Base-by-base conservation (phyloP, 2,888 invertebrate species). In the Parnassius orleans region DNA sequence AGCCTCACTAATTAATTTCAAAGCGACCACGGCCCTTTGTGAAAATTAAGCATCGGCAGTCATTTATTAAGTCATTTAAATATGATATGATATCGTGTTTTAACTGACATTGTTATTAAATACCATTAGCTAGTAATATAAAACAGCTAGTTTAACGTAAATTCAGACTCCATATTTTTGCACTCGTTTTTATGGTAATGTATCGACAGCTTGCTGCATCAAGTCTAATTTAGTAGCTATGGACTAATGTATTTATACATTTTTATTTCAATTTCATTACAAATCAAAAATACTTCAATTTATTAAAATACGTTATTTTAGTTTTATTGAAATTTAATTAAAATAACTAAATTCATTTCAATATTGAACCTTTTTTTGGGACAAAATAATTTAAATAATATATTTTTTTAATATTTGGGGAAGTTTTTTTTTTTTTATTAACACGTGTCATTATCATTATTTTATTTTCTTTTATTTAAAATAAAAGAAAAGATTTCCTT, bases 161-260 rank as follows among this genome's bases (percentile, higher is more conserved):
- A 44, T 60, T 52, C 19, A 10, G 19, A 50, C n/a, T 43, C 33
- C 42, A 53, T 24, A 19, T 43, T 46, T 48, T 48, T 14, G 11
- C 33, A n/a, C 11, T 48, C 55, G 43, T 52, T n/a, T 33, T 47
- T 77, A 75, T 78, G 80, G 80, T 86, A 83, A 87, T 88, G 85
- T 81, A 83, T 89, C 88, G 88, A 83, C 82, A 85, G 90, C 90
- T 90, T 91, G 91, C 91, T 91, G 91, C 91, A 91, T 90, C 91
- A 90, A 89, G 84, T 76, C 85, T 80, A 69, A 71, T 72, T 74
- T 75, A 43, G 43, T 47, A 10, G 51, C 46, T 12, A 51, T 52
- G 52, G 56, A 47, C 3, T 33, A 3, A 51, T 54, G 19, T 2
- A 12, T 12, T 24, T 74, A 68, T 65, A 68, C 70, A 68, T 69